Percentiles rank a stretch among this genome's conserved stretches.
phyloP scores from a whole-genome alignment of 2,113 vertebrate genomes.

The Calidris pugnax region DNA sequence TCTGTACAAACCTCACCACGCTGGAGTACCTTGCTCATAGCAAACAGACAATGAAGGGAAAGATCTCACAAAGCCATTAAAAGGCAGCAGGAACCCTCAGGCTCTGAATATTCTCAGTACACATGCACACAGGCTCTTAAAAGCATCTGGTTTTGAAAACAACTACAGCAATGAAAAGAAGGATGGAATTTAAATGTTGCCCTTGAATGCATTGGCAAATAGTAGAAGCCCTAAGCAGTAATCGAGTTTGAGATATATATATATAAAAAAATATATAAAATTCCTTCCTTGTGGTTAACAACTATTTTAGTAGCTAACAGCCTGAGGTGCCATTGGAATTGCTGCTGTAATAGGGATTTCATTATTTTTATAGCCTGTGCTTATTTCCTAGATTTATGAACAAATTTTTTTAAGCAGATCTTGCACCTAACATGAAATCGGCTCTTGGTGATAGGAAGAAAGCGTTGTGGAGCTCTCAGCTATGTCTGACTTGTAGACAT shows the following conservation, averaged over 20 bases:
- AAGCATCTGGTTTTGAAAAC: constrained; percentile 37
- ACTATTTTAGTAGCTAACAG: constrained; percentile 34
- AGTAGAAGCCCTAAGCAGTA: constrained; percentile 27
- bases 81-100: neutral
- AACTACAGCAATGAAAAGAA: neutral
- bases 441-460: neutral
- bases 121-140: neutral
- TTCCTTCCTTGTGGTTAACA: constrained; percentile 38
- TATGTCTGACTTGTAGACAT: neutral
- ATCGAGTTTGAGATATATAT: neutral
- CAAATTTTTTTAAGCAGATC: constrained; percentile 20
- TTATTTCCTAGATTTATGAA: constrained; percentile 60
- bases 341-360: constrained; percentile 46
- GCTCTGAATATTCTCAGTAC: neutral
- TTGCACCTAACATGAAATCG: neutral
- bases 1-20: neutral
- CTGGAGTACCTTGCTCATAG: neutral
- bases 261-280: neutral
- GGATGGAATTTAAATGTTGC: constrained; percentile 26
- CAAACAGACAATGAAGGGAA: neutral
- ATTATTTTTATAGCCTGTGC: constrained; percentile 49
- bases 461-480: neutral
- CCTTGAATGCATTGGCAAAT: constrained; percentile 18
- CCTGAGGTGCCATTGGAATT: constrained; percentile 36
- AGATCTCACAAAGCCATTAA: constrained; percentile 23